Conservation (phyloP, 2,113 vertebrate species). For the Epinephelus cyanopodus region DNA sequence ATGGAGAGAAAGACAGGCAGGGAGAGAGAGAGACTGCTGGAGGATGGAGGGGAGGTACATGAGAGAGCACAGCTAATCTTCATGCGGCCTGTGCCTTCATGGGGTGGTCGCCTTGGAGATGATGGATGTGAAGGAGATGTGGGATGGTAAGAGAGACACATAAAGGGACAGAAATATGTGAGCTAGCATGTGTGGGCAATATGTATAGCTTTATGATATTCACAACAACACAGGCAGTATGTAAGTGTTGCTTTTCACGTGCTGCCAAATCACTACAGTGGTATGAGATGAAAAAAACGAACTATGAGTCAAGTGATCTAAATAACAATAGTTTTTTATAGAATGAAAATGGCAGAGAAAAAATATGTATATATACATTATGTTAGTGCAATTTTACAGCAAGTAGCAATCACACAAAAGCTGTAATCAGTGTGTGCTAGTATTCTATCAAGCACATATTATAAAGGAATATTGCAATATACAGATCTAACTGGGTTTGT, state of each 20-base stretch:
- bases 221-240: neutral
- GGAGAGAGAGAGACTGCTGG: neutral
- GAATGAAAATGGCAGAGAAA: neutral
- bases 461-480: conserved; percentile 27
- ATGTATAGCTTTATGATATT: neutral
- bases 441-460: conserved; percentile 24
- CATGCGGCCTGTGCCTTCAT: conserved; percentile 49
- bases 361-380: neutral
- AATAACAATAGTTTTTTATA: conserved; percentile 2
- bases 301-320: neutral
- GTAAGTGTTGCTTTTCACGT: conserved; percentile 25
- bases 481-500: neutral
- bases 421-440: conserved; percentile 29
- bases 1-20: neutral
- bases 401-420: conserved; percentile 8
- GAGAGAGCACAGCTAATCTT: conserved; percentile 61
- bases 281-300: neutral
- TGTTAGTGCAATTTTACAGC: neutral
- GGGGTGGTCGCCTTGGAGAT: conserved; percentile 65
- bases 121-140: conserved; percentile 63
- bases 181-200: neutral
- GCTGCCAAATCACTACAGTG: neutral
- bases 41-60: conserved; percentile 14
- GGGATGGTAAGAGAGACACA: conserved; percentile 35
- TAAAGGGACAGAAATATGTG: conserved; percentile 41